A percentile compares a stretch with the other conserved stretches of the same genome.
Conservation (phyloP, 1,140 invertebrate genomes). For the Heliothis subflexa region DNA sequence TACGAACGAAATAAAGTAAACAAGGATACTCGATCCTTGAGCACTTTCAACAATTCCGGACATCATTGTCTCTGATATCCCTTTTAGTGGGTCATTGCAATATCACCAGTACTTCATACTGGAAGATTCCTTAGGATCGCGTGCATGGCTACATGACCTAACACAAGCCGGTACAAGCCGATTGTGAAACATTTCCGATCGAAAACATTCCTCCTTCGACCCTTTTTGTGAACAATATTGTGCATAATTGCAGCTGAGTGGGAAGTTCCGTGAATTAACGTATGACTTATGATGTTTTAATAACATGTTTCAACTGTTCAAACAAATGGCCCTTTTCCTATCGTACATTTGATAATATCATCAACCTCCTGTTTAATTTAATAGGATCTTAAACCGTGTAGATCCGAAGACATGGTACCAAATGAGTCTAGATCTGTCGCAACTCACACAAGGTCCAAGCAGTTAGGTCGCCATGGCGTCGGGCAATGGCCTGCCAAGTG, state of each 20-base stretch:
- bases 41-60: conserved; percentile 11
- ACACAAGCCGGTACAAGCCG: background rate
- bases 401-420: background rate
- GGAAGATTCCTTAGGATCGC: background rate
- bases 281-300: conserved; percentile 7
- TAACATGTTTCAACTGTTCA: background rate
- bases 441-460: background rate
- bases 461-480: background rate
- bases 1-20: background rate
- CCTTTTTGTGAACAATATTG: background rate
- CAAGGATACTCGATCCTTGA: conserved; percentile 4
- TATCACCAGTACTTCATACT: background rate
- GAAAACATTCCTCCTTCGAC: background rate
- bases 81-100: conserved; percentile 9
- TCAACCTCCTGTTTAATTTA: no score
- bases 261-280: conserved; percentile 21
- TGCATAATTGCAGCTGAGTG: conserved; percentile 3
- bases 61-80: conserved; percentile 9
- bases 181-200: conserved; percentile 23
- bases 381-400: no score
- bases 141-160: background rate
- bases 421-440: no score
- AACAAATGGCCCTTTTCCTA: conserved; percentile 11
- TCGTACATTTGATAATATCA: no score
- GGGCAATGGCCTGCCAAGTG: conserved; percentile 3